Evolutionary conservation across 2,888 invertebrate genomes (phyloP).

Genomic region (Yponomeuta plumbellus): DNA sequence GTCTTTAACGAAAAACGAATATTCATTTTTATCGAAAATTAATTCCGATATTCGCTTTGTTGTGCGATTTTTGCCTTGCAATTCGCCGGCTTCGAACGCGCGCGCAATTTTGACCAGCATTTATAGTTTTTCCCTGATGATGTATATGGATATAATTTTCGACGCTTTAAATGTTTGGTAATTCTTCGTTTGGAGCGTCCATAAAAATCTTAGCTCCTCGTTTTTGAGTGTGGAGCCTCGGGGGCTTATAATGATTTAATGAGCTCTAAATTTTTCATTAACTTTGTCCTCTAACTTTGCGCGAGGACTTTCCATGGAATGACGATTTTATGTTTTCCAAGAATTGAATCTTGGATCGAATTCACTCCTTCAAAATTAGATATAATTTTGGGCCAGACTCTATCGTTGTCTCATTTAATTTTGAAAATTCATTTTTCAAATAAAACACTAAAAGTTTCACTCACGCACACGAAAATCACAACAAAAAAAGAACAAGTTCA

Average conservation of each 20-base stretch:
- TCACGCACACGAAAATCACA: too few relatives aligned
- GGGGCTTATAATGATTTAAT: slow-evolving; percentile 11
- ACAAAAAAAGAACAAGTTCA: not conserved
- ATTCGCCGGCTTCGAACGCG: not conserved
- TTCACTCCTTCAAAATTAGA: too few relatives aligned
- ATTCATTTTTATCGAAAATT: slow-evolving; percentile 34
- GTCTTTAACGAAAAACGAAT: slow-evolving; percentile 31
- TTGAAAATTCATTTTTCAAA: too few relatives aligned
- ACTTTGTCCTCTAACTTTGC: slow-evolving; percentile 8
- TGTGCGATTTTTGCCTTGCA: slow-evolving; percentile 13
- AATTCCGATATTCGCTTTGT: slow-evolving; percentile 18
- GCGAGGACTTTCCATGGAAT: slow-evolving; percentile 1
- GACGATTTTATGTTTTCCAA: not conserved
- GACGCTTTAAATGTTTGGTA: slow-evolving; percentile 11
- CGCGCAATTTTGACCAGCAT: slow-evolving; percentile 8
- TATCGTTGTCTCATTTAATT: too few relatives aligned
- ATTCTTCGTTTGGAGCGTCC: slow-evolving; percentile 7
- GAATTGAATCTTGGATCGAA: not conserved
- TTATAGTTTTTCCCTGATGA: slow-evolving; percentile 15
- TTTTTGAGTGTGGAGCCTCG: slow-evolving; percentile 1
- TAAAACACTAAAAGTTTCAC: too few relatives aligned
- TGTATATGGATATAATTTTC: slow-evolving; percentile 15
- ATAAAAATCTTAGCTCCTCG: not conserved
- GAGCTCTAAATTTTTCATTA: slow-evolving; percentile 6
- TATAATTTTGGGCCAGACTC: too few relatives aligned